These are phyloP conservation scores for Scaptomyza parva DNA, from an alignment of 2,888 invertebrate genomes.

Conservation along the genomic window DNA sequence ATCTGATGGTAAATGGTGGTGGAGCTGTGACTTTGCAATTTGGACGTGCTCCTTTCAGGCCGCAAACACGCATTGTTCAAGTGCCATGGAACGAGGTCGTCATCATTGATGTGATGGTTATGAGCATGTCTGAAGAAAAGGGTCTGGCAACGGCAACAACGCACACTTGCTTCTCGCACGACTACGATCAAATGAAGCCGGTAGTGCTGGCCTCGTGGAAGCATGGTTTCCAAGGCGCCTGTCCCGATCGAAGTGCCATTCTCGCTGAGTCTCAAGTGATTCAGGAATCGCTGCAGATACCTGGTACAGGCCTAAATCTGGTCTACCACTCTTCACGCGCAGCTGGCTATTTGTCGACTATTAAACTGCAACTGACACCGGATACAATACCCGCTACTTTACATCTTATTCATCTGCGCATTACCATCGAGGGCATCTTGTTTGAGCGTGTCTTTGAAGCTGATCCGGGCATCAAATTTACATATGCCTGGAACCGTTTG, in stretches of 20 bases:
- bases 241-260: slow-evolving; percentile 95
- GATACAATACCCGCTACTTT: slow-evolving; percentile 92
- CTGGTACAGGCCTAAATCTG: slow-evolving; percentile 97
- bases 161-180: slow-evolving; percentile 94
- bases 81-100: slow-evolving; percentile 99
- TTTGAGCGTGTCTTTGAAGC: slow-evolving; percentile 98
- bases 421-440: slow-evolving; percentile 97
- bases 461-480: slow-evolving; percentile 97
- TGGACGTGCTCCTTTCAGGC: slow-evolving; percentile 95
- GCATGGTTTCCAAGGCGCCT: slow-evolving; percentile 97
- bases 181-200: slow-evolving; percentile 96
- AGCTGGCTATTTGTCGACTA: slow-evolving; percentile 96
- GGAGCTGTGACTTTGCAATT: slow-evolving; percentile 98
- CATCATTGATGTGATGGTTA: slow-evolving; percentile 94
- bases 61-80: slow-evolving; percentile 94
- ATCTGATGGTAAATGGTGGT: slow-evolving; percentile 99
- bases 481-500: slow-evolving; percentile 98
- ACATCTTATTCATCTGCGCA: slow-evolving; percentile 94
- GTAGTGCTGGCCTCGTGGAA: slow-evolving; percentile 97
- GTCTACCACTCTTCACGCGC: slow-evolving; percentile 98
- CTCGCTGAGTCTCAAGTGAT: slow-evolving; percentile 96
- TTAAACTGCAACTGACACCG: slow-evolving; percentile 95
- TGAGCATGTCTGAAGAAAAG: slow-evolving; percentile 93
- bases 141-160: slow-evolving; percentile 87
- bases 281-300: slow-evolving; percentile 97